Evolutionary conservation across 2,888 invertebrate species (phyloP), one percentile per base, ranked within the genome.

Genomic region (Petrolisthes manimaculis): DNA sequence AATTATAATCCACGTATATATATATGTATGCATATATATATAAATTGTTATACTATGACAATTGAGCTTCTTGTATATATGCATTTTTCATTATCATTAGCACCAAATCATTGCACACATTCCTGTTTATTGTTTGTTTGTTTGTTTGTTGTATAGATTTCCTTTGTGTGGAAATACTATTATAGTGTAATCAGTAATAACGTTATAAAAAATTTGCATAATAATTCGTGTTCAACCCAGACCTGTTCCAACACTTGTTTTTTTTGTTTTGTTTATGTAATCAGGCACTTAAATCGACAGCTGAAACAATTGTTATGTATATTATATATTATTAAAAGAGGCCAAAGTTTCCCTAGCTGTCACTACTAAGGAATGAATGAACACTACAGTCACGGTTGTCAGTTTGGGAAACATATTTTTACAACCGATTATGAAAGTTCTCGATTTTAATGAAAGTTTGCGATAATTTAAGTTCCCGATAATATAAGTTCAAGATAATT

Each of bases 201-300:
- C 71, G 21, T 71, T 71, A 71, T 71, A 71, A 71, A 71, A 37
- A 71, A 71, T 21, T 71, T 71, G 71, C 71, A 71, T 71, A 71
- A 71, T 71, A 71, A 71, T 71, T 71, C 71, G 71, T 71, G 71
- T 71, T n/a, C 14, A 71, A 71, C n/a, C 71, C 71, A 71, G 21
- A 71, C 71, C 71, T n/a, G 71, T 71, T 71, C 71, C 71, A 71
- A 71, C 71, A 71, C 71, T 71, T n/a, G n/a, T n/a, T 0, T 61
- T 61, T 71, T 71, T 71, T 71, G 14, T 71, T 71, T 71, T 37
- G 37, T 37, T 37, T 37, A 37, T 37, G 14, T 71, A 71, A 71
- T 71, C 71, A 71, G 71, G 71, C 71, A 71, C 71, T 71, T 71
- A 71, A 71, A 71, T 71, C 71, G 71, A 71, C 71, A 71, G 71